phyloP scores from a whole-genome alignment of 2,888 invertebrate genomes.

The Ormyrus thymus region DNA sequence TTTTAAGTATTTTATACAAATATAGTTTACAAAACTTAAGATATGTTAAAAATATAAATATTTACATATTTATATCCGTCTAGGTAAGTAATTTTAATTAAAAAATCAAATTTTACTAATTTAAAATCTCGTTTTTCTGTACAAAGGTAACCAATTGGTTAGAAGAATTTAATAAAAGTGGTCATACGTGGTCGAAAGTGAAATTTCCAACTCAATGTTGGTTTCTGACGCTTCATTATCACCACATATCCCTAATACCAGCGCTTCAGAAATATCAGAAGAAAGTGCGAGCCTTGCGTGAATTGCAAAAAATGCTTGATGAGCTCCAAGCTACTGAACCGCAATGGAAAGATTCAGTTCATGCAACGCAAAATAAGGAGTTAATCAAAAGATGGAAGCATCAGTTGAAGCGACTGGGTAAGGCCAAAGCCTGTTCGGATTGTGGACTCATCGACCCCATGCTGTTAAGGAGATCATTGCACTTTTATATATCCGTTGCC shows the following conservation, averaged over 20 bases:
- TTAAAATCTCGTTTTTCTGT: too few relatives aligned
- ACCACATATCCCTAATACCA: slow-evolving; percentile 93
- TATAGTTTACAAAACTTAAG: too few relatives aligned
- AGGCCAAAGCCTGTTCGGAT: slow-evolving; percentile 94
- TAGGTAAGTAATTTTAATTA: too few relatives aligned
- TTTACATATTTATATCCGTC: not conserved
- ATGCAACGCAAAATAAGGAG: slow-evolving; percentile 87
- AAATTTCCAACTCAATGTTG: slow-evolving; percentile 98
- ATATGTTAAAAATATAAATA: not conserved
- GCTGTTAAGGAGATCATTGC: slow-evolving; percentile 87
- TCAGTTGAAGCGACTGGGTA: slow-evolving; percentile 84
- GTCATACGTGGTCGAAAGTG: slow-evolving; percentile 83
- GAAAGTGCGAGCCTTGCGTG: slow-evolving; percentile 85
- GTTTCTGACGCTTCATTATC: slow-evolving; percentile 95
- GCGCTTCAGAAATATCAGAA: slow-evolving; percentile 90
- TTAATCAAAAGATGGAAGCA: slow-evolving; percentile 91
- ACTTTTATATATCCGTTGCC: slow-evolving; percentile 92
- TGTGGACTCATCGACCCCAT: slow-evolving; percentile 91
- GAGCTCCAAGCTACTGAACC: slow-evolving; percentile 88
- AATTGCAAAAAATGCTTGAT: slow-evolving; percentile 91
- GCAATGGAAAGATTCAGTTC: slow-evolving; percentile 87
- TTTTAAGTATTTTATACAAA: not conserved
- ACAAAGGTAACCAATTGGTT: slow-evolving; percentile 81
- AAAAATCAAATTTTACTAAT: too few relatives aligned
- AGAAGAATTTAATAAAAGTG: slow-evolving; percentile 79